These are phyloP conservation scores for Pantelozetes paolii DNA, from an alignment of 2,888 invertebrate species.

Conservation along the genomic window DNA sequence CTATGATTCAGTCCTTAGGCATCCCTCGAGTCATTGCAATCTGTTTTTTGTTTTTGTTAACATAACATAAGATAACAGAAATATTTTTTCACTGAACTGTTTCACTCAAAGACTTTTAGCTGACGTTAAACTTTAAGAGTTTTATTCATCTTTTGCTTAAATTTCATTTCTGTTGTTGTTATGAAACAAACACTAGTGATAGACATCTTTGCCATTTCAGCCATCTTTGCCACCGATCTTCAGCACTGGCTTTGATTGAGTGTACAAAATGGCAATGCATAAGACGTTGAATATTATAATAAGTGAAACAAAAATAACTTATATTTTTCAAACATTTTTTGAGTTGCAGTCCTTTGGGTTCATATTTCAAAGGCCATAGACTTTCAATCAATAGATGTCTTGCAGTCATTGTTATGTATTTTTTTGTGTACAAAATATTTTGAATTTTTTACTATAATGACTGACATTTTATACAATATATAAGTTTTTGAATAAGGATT, in stretches of 20 bases:
- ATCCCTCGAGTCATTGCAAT: constrained; percentile 16
- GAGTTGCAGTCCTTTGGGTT: constrained; percentile 23
- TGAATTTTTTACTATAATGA: too few relatives aligned
- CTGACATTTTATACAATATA: neutral
- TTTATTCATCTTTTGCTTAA: neutral
- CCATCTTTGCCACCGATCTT: constrained; percentile 4
- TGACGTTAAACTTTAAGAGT: constrained; percentile 4
- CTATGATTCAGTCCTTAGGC: neutral
- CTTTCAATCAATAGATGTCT: constrained; percentile 26
- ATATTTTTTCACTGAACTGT: neutral
- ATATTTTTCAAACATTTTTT: neutral
- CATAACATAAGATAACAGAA: too few relatives aligned
- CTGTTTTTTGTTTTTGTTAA: constrained; percentile 14
- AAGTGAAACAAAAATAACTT: neutral
- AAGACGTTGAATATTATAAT: neutral
- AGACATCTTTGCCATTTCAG: constrained; percentile 16
- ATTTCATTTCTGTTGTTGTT: too few relatives aligned
- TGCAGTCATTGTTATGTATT: neutral
- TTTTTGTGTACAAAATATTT: neutral
- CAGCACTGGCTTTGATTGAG: constrained; percentile 30
- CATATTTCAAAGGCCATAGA: constrained; percentile 26
- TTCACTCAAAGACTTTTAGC: neutral
- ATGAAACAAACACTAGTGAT: neutral
- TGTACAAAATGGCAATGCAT: constrained; percentile 3
- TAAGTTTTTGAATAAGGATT: neutral